Evolutionary conservation across 2,797 vertebrate genomes (phyloP), one percentile per base, ranked within the genome.

Genomic region (Sebastes matsubarae): DNA sequence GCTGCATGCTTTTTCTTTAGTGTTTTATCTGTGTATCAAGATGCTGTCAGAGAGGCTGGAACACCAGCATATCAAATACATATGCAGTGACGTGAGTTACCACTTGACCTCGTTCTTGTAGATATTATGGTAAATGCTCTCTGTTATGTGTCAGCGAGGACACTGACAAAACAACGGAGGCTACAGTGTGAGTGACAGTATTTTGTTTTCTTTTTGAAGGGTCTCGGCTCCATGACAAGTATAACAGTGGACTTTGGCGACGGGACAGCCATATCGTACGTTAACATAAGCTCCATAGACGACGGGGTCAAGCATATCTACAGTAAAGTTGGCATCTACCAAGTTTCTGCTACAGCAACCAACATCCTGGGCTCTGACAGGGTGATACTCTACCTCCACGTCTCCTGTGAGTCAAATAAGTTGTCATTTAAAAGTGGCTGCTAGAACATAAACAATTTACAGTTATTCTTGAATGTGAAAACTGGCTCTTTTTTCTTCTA

Each of bases 191-290:
- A 90, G 36, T 88, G 85, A 90, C 68, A 75, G 57, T 14, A 10
- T 85, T 87, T 85, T 83, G 22, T 80, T 67, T 79, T 68, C 18
- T 68, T 69, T 46, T 84, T 88, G 68, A 88, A 98, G 97, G 97
- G 97, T 80, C 97, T 97, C 9, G 93, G 98, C 66, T 97, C 97
- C 71, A 96, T 95, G 75, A 97, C 97, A 2, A 96, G 97, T 66
- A 96, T 98, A 78, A 97, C 96, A 3, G 96, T 98, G 93, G 97
- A 98, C 90, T 98, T 98, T n/a, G 97, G 97, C 1, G 97, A 98
- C 0, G 97, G 97, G 30, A 97, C 96, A 0, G 92, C 97, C 2
- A 96, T 97, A 69, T 98, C 97, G 0, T 98, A 97, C 0, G 96
- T 97, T 50, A 98, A 98, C 85, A 96, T 97, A 71, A 98, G 97